Percentiles rank a stretch among this genome's conserved stretches.
These are phyloP conservation scores for Epiblema foenella DNA, from an alignment of 2,888 invertebrate genomes.

Conservation along the genomic window DNA sequence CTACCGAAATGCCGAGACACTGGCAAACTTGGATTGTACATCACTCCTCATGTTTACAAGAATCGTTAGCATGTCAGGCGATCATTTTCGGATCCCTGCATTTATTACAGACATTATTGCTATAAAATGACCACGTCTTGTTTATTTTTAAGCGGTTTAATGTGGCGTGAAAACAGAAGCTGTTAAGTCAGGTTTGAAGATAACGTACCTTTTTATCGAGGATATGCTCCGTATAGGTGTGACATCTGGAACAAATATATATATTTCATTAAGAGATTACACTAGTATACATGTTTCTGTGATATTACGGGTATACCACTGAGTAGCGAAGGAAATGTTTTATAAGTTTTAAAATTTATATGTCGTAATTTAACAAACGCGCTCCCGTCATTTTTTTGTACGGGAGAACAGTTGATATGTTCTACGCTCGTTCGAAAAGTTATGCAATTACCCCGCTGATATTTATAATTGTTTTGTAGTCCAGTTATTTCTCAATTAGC, in stretches of 20 bases:
- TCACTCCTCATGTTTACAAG: conserved; percentile 66
- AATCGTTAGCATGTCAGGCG: conserved; percentile 64
- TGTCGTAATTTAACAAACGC: background rate
- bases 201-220: conserved; percentile 51
- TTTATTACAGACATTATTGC: conserved; percentile 43
- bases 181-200: background rate
- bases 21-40: conserved; percentile 69
- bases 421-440: too few species aligned
- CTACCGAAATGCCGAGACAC: conserved; percentile 61
- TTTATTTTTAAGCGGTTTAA: conserved; percentile 25
- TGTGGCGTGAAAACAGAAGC: conserved; percentile 23
- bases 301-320: too few species aligned
- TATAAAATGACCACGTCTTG: conserved; percentile 33
- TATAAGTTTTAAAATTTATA: background rate
- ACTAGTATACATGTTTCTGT: background rate
- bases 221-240: conserved; percentile 46
- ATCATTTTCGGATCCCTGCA: conserved; percentile 50
- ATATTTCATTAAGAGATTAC: conserved; percentile 30
- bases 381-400: too few species aligned
- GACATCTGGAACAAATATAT: conserved; percentile 50
- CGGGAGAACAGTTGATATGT: too few species aligned
- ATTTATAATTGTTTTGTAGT: background rate
- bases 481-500: conserved; percentile 10
- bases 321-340: background rate
- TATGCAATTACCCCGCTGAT: too few species aligned